Percentiles rank a stretch among this genome's conserved stretches.
Conservation (phyloP, 2,888 invertebrate species). For the Drosophila yooni region DNA sequence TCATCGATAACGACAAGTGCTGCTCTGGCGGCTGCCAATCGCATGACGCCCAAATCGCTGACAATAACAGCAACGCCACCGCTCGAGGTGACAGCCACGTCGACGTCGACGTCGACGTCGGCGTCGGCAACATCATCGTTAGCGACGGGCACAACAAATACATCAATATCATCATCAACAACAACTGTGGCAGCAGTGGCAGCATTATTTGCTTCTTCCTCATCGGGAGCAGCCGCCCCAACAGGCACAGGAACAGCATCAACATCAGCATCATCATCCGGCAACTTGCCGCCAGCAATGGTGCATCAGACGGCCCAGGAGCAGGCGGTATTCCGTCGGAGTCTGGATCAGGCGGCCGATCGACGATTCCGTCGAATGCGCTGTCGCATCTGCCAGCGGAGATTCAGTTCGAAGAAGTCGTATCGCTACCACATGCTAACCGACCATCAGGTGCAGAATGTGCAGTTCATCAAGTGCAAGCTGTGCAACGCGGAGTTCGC, state of each 20-base stretch:
- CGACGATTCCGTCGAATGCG: constrained; percentile 84
- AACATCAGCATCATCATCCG: neutral
- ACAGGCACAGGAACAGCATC: constrained; percentile 1
- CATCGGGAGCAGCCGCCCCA: neutral
- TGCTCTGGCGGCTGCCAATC: constrained; percentile 60
- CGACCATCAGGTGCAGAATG: constrained; percentile 84
- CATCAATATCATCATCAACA: constrained; percentile 10
- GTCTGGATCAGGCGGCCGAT: constrained; percentile 82
- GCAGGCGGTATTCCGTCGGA: constrained; percentile 80
- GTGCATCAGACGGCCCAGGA: constrained; percentile 68
- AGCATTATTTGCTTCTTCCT: neutral
- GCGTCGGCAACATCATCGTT: neutral
- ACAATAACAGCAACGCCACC: constrained; percentile 71
- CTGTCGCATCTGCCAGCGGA: constrained; percentile 84
- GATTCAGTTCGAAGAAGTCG: constrained; percentile 85
- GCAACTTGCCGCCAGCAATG: constrained; percentile 58
- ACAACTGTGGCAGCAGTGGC: neutral
- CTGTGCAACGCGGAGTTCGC: constrained; percentile 85
- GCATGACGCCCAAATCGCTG: constrained; percentile 69
- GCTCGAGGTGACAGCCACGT: constrained; percentile 24
- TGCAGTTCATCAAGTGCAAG: constrained; percentile 84
- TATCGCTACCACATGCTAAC: constrained; percentile 85
- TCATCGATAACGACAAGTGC: constrained; percentile 68
- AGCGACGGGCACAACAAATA: neutral
- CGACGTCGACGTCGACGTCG: constrained; percentile 10